Conservation (phyloP, 2,113 vertebrate species). For the Australoheros scitulus region DNA sequence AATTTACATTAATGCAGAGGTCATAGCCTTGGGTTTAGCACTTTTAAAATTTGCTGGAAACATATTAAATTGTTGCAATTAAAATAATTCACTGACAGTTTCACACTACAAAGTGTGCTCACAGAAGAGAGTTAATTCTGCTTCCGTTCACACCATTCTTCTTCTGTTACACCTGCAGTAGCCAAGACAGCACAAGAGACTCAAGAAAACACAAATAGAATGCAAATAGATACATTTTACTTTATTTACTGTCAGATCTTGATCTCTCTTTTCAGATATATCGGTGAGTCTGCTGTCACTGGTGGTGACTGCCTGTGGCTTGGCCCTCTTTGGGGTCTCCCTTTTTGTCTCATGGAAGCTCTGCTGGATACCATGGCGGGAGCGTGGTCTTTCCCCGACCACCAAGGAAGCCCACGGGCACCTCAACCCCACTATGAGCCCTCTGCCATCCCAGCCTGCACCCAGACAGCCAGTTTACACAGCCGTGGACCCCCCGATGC, state of each 20-base stretch:
- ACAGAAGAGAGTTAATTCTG: background rate
- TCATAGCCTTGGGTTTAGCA: background rate
- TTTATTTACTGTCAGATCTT: background rate
- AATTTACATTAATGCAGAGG: background rate
- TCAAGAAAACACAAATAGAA: background rate
- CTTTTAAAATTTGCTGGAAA: background rate
- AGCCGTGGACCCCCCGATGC: constrained; percentile 86
- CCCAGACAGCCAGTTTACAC: constrained; percentile 87
- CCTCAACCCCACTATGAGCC: constrained; percentile 79
- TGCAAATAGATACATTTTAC: background rate
- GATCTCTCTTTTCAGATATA: constrained; percentile 83
- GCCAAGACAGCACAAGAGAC: background rate
- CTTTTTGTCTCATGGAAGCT: constrained; percentile 99
- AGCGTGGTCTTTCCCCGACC: constrained; percentile 85
- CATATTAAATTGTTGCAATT: background rate
- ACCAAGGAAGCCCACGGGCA: constrained; percentile 86
- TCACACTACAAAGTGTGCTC: background rate
- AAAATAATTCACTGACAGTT: background rate
- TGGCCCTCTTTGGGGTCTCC: constrained; percentile 96
- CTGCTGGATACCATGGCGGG: constrained; percentile 99
- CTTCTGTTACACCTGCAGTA: background rate
- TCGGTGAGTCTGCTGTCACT: constrained; percentile 95
- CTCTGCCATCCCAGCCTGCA: constrained; percentile 53
- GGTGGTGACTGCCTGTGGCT: constrained; percentile 95
- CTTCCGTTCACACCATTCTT: constrained; percentile 11